Percentiles rank a stretch among this genome's conserved stretches.
These are phyloP conservation scores for Gallinago solitaria DNA, from an alignment of 2,797 vertebrate genomes.

Conservation along the genomic window DNA sequence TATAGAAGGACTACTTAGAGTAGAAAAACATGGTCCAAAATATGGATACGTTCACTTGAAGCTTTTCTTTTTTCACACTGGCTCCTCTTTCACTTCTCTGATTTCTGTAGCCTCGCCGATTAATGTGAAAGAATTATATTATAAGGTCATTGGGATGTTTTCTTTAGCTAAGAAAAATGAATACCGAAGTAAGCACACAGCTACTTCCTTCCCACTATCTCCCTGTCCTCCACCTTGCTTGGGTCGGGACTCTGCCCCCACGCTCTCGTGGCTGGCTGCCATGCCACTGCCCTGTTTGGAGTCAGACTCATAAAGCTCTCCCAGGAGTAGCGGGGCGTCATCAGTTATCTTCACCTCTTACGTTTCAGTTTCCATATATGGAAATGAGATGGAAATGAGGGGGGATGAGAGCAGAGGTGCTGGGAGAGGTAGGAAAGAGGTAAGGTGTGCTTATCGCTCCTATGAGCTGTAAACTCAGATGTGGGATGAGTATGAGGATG, in stretches of 20 bases:
- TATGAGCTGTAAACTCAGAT: neutral
- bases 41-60: neutral
- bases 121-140: neutral
- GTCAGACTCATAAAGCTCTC: neutral
- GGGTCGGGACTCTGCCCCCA: neutral
- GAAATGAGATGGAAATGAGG: neutral
- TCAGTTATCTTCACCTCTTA: neutral
- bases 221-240: neutral
- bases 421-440: neutral
- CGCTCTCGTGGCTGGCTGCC: neutral
- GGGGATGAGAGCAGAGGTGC: neutral
- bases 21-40: neutral
- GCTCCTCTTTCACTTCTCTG: neutral
- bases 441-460: neutral
- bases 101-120: neutral
- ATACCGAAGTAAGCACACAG: neutral
- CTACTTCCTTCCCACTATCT: neutral
- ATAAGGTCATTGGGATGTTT: neutral
- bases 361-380: accelerated
- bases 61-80: neutral
- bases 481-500: neutral
- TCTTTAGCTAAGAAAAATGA: neutral
- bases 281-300: accelerated
- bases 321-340: neutral
- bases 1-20: neutral